A percentile compares a stretch with the other conserved stretches of the same genome.
Conservation (phyloP, 2,113 vertebrate species). For the Cololabis saira region DNA sequence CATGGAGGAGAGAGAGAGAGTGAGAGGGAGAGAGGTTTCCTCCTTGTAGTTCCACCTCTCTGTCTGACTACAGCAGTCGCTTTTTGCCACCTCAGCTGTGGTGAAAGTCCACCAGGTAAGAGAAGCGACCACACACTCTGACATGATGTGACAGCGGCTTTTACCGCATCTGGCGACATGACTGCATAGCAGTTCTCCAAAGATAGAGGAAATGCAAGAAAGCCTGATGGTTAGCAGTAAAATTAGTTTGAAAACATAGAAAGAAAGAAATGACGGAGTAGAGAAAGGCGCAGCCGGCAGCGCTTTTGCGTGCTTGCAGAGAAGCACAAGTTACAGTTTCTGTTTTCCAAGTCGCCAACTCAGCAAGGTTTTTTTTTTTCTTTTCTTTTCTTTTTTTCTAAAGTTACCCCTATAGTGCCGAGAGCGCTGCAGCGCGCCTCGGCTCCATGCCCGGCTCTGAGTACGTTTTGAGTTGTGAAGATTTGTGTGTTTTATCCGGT, state of each 20-base stretch:
- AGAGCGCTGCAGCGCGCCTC: neutral
- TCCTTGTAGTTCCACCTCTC: conserved; percentile 49
- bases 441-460: neutral
- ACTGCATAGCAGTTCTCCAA: neutral
- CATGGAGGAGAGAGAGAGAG: neutral
- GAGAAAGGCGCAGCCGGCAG: conserved; percentile 30
- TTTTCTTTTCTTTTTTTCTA: neutral
- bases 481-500: conserved; percentile 20
- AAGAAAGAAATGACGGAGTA: neutral
- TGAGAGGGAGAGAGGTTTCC: conserved; percentile 12
- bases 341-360: conserved; percentile 44
- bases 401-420: conserved; percentile 14
- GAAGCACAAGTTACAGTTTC: conserved; percentile 30
- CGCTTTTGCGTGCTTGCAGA: conserved; percentile 33
- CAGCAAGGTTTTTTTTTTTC: conserved; percentile 26
- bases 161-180: neutral
- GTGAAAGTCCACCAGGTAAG: conserved; percentile 63
- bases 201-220: conserved; percentile 1
- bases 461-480: neutral
- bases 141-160: conserved; percentile 28
- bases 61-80: conserved; percentile 28
- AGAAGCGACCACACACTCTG: conserved; percentile 30
- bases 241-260: neutral
- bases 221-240: no score
- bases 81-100: conserved; percentile 13